Evolutionary conservation across 1,140 invertebrate genomes (phyloP), one percentile per base, ranked within the genome.

Genomic region (Drosophila punjabiensis): DNA sequence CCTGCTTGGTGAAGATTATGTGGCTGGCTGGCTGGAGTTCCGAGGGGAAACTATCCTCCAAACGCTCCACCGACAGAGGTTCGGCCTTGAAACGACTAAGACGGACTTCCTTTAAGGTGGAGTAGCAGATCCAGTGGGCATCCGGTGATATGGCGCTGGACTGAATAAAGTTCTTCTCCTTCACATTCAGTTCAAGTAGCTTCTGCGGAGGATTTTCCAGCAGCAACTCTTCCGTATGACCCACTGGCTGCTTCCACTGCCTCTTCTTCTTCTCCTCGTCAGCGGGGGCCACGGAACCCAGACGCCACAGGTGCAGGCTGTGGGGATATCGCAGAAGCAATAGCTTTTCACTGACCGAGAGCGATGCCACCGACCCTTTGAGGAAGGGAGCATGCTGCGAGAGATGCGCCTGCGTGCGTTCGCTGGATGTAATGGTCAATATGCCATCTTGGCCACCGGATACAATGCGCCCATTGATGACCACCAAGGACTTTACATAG

Each of bases 401-500:
- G 89, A 96, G 96, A 4, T 95, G 96, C 5, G 94, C 47, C n/a
- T 30, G 52, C 48, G 50, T 78, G 18, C 94, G 81, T 95, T 70
- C 75, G 10, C 94, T 95, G 77, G 94, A 95, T 50, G 95, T 95
- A 24, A 96, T 92, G 6, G 95, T 95, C 3, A 98, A 93, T 85
- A 97, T 96, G 4, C 96, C 96, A 93, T 97, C 97, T 20, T 96
- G 94, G 37, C 97, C 97, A 73, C 95, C 97, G 4, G 97, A 98
- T 86, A 96, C 95, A 28, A 98, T 93, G 81, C 95, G 95, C 4
- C 95, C 94, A 32, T 94, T 94, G 0, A 95, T 93, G 32, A 96
- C 92, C 5, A 95, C 94, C 35, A 98, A 92, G 9, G 96, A 94
- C 93, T 94, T 94, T 0, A 98, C 97, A 94, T 98, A 98, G 93